Evolutionary conservation across 2,113 vertebrate species (phyloP), one percentile per base, ranked within the genome.

Genomic region (Ammospiza caudacuta): DNA sequence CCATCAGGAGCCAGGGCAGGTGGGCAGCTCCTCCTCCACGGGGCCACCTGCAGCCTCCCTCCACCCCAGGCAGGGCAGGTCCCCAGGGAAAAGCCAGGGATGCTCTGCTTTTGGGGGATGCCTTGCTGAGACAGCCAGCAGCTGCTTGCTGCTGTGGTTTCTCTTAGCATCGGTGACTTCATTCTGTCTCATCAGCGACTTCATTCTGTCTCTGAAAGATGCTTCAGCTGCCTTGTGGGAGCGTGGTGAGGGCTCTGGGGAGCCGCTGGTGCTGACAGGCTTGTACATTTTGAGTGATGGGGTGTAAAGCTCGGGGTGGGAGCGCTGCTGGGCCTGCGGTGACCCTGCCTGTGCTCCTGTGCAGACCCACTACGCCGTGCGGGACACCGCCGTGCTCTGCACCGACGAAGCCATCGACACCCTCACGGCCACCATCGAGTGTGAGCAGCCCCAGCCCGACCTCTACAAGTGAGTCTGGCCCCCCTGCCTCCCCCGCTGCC

Each of bases 391-490:
- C 9, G 82, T 93, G 72, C 95, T 98, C 64, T 95, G 96, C 91
- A 98, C 98, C 1, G 98, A 98, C 2, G 98, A 98, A 84, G 98
- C 98, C 97, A 98, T 99, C 77, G 97, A 98, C 78, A 78, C 93
- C 92, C 98, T 99, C 95, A 98, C 77, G 1, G 99, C 99, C 97
- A 98, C 98, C 4, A 99, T 99, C 9, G 99, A 99, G 97, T 99
- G 99, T 75, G 99, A 99, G 74, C 99, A 99, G 96, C 99, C 99
- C 3, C 99, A 99, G 87, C 98, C 99, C 49, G 99, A 99, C 98
- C 99, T 99, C 97, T 99, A 99, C 98, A 99, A 99, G 99, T 99
- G 98, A 95, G 98, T 93, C 55, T 39, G 57, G 12, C 16, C 7
- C 11, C 46, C 46, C 80, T 70, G 8, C 61, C 24, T 5, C 8